Evolutionary conservation across 1,140 invertebrate species (phyloP).

Genomic region (Drosophila aff.): DNA sequence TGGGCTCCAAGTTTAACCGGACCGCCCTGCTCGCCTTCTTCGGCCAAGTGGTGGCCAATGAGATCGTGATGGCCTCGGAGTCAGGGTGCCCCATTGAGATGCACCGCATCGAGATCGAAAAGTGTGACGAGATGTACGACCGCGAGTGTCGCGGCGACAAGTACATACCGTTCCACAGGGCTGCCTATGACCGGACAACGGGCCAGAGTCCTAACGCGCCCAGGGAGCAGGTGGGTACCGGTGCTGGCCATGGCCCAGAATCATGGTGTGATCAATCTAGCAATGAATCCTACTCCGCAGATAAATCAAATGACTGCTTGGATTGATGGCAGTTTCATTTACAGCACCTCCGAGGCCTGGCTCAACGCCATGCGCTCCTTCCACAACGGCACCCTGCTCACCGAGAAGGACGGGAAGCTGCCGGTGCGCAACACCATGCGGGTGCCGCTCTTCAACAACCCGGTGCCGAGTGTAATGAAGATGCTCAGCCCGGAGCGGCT

Average conservation of each 20-base stretch:
- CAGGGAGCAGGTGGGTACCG: conserved; percentile 93
- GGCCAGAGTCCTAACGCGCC: conserved; percentile 99
- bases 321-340: conserved; percentile 99
- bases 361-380: conserved; percentile 97
- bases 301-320: conserved; percentile 98
- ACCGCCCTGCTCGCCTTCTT: conserved; percentile 99
- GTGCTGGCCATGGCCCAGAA: conserved; percentile 35
- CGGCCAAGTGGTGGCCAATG: conserved; percentile 97
- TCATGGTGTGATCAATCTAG: conserved; percentile 47
- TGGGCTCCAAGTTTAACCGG: conserved; percentile 93
- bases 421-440: conserved; percentile 96
- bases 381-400: conserved; percentile 94
- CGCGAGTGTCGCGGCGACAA: conserved; percentile 94
- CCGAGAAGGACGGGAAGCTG: conserved; percentile 90
- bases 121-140: conserved; percentile 98
- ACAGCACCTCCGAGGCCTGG: conserved; percentile 98
- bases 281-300: conserved; percentile 87
- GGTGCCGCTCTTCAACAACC: conserved; percentile 97
- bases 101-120: conserved; percentile 96
- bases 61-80: conserved; percentile 98
- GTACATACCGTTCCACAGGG: conserved; percentile 97
- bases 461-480: conserved; percentile 95
- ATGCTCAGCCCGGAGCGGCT: conserved; percentile 95
- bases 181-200: conserved; percentile 95
- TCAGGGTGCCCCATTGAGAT: conserved; percentile 98